Evolutionary conservation across 2,113 vertebrate species (phyloP).

Genomic region (Sander lucioperca): DNA sequence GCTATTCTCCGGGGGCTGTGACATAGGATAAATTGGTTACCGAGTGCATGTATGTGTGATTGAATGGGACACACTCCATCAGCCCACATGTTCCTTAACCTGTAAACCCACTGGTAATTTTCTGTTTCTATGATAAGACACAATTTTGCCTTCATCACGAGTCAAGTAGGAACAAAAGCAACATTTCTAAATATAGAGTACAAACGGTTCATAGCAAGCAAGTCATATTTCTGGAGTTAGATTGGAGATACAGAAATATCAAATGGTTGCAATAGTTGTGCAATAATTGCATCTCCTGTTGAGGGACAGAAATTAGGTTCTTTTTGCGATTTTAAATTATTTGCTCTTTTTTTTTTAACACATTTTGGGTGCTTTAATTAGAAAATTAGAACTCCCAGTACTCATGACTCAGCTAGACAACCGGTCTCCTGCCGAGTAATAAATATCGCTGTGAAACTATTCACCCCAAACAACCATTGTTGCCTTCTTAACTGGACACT

Average conservation of each 20-base stretch:
- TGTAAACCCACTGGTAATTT: slow-evolving; percentile 11
- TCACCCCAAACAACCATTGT: too few species aligned
- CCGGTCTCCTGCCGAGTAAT: not conserved
- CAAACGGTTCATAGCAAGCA: not conserved
- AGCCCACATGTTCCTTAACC: slow-evolving; percentile 10
- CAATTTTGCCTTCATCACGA: not conserved
- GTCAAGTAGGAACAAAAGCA: not conserved
- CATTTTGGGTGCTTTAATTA: too few species aligned
- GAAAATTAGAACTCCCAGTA: not conserved
- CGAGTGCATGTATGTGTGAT: slow-evolving; percentile 19
- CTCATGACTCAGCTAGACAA: not conserved
- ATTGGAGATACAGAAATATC: too few species aligned
- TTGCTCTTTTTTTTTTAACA: not conserved
- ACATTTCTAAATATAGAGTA: not conserved
- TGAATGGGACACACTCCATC: not conserved
- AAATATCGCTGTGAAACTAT: too few species aligned
- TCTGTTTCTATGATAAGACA: not conserved
- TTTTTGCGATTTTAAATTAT: not conserved
- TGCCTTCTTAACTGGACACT: too few species aligned
- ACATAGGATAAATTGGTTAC: slow-evolving; percentile 39
- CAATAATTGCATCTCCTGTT: slow-evolving; percentile 4
- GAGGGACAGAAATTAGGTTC: not conserved
- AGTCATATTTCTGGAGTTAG: not conserved
- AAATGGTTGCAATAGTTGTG: too few species aligned
- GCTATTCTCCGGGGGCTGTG: slow-evolving; percentile 19